A percentile compares a stretch with the other conserved stretches of the same genome.
Evolutionary conservation across 2,888 invertebrate species (phyloP).

Genomic region (Philonicus albiceps): DNA sequence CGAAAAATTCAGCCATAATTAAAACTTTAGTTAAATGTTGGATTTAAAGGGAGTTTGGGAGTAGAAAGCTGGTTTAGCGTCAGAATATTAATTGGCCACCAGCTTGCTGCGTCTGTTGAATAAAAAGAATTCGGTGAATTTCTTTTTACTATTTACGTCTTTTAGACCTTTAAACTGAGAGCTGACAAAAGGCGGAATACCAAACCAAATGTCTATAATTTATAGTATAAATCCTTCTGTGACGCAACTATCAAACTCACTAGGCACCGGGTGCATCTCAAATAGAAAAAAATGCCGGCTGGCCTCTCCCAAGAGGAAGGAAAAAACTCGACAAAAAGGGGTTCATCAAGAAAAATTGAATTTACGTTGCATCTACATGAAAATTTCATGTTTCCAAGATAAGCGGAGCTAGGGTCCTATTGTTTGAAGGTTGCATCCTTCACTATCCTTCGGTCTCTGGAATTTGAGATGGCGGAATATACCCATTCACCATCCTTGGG

Average conservation of each 20-base stretch:
- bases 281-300: not conserved
- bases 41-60: not conserved
- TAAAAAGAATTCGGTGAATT: not conserved
- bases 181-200: slow-evolving; percentile 2
- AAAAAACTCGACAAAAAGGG: not conserved
- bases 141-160: too few species aligned
- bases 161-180: not conserved
- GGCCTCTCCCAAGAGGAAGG: not conserved
- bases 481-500: not conserved
- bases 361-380: slow-evolving; percentile 32
- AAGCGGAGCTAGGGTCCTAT: not conserved
- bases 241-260: not conserved
- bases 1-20: not conserved
- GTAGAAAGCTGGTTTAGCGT: not conserved
- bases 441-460: not conserved
- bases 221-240: slow-evolving; percentile 28
- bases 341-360: slow-evolving; percentile 40
- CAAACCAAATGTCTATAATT: slow-evolving; percentile 43
- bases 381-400: slow-evolving; percentile 6
- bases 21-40: not conserved
- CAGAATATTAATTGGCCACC: slow-evolving; percentile 17
- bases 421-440: slow-evolving; percentile 11
- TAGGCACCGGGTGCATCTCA: not conserved
- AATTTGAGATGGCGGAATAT: not conserved
- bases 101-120: not conserved